A percentile compares a stretch with the other conserved stretches of the same genome.
phyloP scores from a whole-genome alignment of 2,797 vertebrate species.

The Mionectes olivaceus region DNA sequence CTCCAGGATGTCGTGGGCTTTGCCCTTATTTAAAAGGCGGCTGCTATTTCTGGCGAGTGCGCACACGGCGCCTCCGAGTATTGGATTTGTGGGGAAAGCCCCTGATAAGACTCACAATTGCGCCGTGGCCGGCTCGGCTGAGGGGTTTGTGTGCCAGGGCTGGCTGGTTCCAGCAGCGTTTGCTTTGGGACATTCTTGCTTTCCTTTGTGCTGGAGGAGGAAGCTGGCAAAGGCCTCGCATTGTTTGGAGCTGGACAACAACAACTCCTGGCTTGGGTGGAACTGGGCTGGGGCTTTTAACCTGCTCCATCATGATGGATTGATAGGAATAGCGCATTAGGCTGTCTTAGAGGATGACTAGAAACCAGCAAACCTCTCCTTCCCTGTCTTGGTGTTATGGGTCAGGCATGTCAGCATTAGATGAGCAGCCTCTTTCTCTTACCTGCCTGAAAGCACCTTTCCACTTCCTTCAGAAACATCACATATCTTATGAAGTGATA shows the following conservation, averaged over 20 bases:
- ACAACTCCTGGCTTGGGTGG: not conserved
- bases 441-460: not conserved
- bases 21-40: not conserved
- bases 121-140: fast-evolving
- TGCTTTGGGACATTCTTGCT: not conserved
- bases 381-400: not conserved
- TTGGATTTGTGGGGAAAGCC: not conserved
- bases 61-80: fast-evolving
- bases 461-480: not conserved
- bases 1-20: not conserved
- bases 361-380: not conserved
- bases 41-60: not conserved
- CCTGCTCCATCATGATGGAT: not conserved
- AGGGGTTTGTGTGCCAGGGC: not conserved
- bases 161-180: not conserved
- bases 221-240: not conserved
- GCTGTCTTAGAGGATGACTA: not conserved
- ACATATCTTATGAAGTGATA: not conserved
- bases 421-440: not conserved
- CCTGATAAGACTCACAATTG: not conserved
- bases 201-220: conserved; percentile 28
- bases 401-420: not conserved
- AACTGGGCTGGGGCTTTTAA: not conserved
- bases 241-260: not conserved
- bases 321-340: not conserved